These are phyloP conservation scores for Amia ocellicauda DNA, from an alignment of 2,113 vertebrate genomes.

Conservation along the genomic window DNA sequence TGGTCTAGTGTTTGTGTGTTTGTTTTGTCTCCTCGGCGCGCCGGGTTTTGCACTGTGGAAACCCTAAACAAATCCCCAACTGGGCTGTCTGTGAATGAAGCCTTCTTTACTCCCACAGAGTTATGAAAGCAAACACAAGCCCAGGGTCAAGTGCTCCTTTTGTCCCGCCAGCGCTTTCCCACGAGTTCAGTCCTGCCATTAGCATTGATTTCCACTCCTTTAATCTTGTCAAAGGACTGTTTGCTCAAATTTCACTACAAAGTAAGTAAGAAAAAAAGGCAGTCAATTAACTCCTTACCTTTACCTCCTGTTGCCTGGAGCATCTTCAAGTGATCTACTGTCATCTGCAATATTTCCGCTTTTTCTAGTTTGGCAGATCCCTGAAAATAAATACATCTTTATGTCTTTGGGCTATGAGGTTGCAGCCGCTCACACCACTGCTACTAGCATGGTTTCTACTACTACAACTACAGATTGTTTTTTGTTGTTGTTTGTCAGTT, in stretches of 20 bases:
- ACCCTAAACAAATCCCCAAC: slow-evolving; percentile 79
- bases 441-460: too few relatives aligned
- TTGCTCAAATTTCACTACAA: slow-evolving; percentile 50
- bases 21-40: slow-evolving; percentile 72
- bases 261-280: slow-evolving; percentile 31
- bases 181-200: slow-evolving; percentile 85
- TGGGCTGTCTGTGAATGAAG: slow-evolving; percentile 75
- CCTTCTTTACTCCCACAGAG: slow-evolving; percentile 76
- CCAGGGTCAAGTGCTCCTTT: slow-evolving; percentile 90
- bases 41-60: slow-evolving; percentile 68
- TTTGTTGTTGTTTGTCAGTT: too few relatives aligned
- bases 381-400: slow-evolving; percentile 59
- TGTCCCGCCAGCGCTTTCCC: slow-evolving; percentile 84
- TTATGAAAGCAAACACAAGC: slow-evolving; percentile 92
- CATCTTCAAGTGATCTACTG: slow-evolving; percentile 96
- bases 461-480: too few relatives aligned
- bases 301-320: slow-evolving; percentile 88
- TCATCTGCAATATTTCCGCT: slow-evolving; percentile 97
- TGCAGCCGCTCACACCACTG: too few relatives aligned
- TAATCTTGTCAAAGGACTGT: slow-evolving; percentile 71
- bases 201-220: slow-evolving; percentile 81
- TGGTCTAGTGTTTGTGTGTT: slow-evolving; percentile 63
- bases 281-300: slow-evolving; percentile 67
- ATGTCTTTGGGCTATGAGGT: too few relatives aligned
- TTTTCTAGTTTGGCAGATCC: slow-evolving; percentile 97